Evolutionary conservation across 2,888 invertebrate genomes (phyloP).

Genomic region (Orthosia gothica): DNA sequence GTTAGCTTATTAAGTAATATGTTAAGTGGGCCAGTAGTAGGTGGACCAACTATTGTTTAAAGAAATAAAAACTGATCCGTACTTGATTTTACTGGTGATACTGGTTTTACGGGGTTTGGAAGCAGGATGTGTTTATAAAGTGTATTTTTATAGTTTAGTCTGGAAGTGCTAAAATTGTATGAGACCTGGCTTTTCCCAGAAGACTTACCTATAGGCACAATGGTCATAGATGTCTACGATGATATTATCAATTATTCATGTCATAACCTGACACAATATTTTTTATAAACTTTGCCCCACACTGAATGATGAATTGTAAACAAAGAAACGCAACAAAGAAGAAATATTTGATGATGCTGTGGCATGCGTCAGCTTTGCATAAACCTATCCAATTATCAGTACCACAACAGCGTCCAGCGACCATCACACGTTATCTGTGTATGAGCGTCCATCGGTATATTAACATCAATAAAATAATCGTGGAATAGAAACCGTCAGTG

Average conservation of each 20-base stretch:
- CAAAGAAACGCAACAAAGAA: conserved; percentile 42
- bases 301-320: conserved; percentile 16
- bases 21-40: conserved; percentile 52
- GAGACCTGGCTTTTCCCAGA: background rate
- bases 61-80: conserved; percentile 18
- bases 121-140: background rate
- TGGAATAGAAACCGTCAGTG: conserved; percentile 76
- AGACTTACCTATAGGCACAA: background rate
- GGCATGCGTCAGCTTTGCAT: conserved; percentile 72
- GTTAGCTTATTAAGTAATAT: conserved; percentile 56
- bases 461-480: conserved; percentile 88
- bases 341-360: conserved; percentile 42
- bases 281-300: too few species aligned
- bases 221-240: background rate
- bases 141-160: background rate
- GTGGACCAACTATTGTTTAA: conserved; percentile 50
- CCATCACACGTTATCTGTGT: conserved; percentile 87
- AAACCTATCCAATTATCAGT: conserved; percentile 87
- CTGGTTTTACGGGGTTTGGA: background rate
- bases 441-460: conserved; percentile 82
- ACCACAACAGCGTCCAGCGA: conserved; percentile 78
- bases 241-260: background rate
- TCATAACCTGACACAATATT: background rate
- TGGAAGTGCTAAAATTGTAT: background rate
- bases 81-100: conserved; percentile 13